phyloP scores from a whole-genome alignment of 64 coral and sea anemone genomes.

The Astreopora myriophthalma region DNA sequence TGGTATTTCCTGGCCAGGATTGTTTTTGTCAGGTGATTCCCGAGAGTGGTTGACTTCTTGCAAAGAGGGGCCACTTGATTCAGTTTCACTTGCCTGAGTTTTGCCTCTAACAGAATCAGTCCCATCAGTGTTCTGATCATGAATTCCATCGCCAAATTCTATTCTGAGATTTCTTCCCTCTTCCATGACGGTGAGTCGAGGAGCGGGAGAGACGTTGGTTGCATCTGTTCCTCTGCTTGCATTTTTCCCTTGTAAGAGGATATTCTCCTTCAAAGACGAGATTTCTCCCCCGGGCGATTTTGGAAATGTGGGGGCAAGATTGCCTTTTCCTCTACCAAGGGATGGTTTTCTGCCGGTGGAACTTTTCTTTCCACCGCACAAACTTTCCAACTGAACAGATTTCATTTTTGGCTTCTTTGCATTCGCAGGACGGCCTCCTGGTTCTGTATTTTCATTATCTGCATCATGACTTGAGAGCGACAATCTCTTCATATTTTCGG shows the following conservation, averaged over 20 bases:
- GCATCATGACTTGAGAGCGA: not conserved
- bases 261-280: too few relatives aligned
- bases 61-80: not conserved
- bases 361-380: too few relatives aligned
- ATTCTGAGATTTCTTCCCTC: not conserved
- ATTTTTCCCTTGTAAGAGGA: fast-evolving
- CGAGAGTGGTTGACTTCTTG: too few relatives aligned
- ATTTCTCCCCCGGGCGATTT: not conserved
- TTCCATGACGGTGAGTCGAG: not conserved
- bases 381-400: too few relatives aligned
- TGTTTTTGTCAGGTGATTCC: too few relatives aligned
- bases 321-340: not conserved
- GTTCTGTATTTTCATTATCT: not conserved
- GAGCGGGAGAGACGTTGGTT: not conserved
- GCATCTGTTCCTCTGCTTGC: not conserved
- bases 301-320: not conserved
- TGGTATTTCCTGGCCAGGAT: too few relatives aligned
- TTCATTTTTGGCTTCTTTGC: too few relatives aligned
- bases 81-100: not conserved
- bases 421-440: too few relatives aligned
- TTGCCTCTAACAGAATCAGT: not conserved
- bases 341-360: too few relatives aligned
- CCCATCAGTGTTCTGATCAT: too few relatives aligned
- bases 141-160: not conserved
- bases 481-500: not conserved